These are phyloP conservation scores for Caenorhabditis sulstoni DNA, from an alignment of 2,888 invertebrate species.

Conservation along the genomic window DNA sequence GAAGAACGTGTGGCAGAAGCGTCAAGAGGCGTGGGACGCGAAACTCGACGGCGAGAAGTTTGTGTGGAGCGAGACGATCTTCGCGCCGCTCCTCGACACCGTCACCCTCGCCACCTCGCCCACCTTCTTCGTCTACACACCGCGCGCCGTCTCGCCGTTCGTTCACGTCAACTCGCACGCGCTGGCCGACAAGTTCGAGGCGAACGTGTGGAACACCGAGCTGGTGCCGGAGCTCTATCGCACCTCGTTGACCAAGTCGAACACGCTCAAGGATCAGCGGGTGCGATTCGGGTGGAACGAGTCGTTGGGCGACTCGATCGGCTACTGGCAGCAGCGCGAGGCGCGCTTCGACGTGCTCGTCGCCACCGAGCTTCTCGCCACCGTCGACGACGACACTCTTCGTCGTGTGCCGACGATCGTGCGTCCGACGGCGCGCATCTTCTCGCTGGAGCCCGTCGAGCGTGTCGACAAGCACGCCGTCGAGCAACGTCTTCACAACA, in stretches of 20 bases:
- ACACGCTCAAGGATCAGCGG: constrained; percentile 69
- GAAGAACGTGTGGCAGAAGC: constrained; percentile 67
- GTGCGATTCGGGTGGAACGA: constrained; percentile 72
- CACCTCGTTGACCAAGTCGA: constrained; percentile 76
- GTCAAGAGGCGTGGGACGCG: constrained; percentile 72
- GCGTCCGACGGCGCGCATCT: constrained; percentile 57
- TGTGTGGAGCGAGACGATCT: constrained; percentile 71
- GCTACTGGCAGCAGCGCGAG: constrained; percentile 66
- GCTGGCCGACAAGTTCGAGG: constrained; percentile 68
- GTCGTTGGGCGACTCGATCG: constrained; percentile 52
- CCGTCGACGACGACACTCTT: constrained; percentile 56
- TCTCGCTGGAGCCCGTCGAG: constrained; percentile 68
- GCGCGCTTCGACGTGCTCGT: constrained; percentile 71
- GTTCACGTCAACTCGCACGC: constrained; percentile 73
- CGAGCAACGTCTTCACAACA: constrained; percentile 31
- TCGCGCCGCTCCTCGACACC: constrained; percentile 60
- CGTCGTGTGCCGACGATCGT: constrained; percentile 22
- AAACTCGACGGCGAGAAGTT: constrained; percentile 71
- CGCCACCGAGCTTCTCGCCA: constrained; percentile 71
- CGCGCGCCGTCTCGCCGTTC: constrained; percentile 68
- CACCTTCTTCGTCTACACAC: constrained; percentile 72
- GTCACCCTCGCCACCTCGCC: constrained; percentile 59
- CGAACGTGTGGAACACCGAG: constrained; percentile 77
- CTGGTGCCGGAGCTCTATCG: constrained; percentile 73
- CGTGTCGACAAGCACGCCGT: constrained; percentile 47